Evolutionary conservation across 2,113 vertebrate species (phyloP).

Genomic region (Malurus cyaneus): DNA sequence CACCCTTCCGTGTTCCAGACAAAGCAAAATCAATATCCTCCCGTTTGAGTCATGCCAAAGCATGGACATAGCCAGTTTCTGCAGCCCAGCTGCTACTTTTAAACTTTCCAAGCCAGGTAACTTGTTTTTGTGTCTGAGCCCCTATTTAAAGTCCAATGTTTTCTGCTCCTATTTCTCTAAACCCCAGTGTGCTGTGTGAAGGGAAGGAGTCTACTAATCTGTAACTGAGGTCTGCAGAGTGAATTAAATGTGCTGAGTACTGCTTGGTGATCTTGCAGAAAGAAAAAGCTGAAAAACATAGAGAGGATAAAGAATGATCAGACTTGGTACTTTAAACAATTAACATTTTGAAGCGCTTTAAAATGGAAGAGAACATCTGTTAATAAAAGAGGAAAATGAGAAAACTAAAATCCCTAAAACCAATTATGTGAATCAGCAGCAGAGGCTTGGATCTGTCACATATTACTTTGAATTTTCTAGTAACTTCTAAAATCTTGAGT

Average conservation of each 20-base stretch:
- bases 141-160: neutral
- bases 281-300: neutral
- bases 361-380: neutral
- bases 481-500: neutral
- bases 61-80: neutral
- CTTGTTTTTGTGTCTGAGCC: neutral
- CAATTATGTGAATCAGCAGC: neutral
- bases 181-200: neutral
- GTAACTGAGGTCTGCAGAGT: neutral
- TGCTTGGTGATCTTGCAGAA: neutral
- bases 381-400: slow-evolving; percentile 33
- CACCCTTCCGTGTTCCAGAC: neutral
- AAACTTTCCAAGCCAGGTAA: neutral
- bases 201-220: neutral
- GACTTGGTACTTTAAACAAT: slow-evolving; percentile 17
- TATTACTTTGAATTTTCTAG: neutral
- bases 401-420: neutral
- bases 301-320: neutral
- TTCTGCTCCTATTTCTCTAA: neutral
- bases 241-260: neutral
- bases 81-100: neutral
- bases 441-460: neutral
- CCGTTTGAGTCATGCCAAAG: neutral
- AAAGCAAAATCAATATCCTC: neutral
- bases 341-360: slow-evolving; percentile 19